phyloP scores from a whole-genome alignment of 2,888 invertebrate species.

The Chalcis sispes region DNA sequence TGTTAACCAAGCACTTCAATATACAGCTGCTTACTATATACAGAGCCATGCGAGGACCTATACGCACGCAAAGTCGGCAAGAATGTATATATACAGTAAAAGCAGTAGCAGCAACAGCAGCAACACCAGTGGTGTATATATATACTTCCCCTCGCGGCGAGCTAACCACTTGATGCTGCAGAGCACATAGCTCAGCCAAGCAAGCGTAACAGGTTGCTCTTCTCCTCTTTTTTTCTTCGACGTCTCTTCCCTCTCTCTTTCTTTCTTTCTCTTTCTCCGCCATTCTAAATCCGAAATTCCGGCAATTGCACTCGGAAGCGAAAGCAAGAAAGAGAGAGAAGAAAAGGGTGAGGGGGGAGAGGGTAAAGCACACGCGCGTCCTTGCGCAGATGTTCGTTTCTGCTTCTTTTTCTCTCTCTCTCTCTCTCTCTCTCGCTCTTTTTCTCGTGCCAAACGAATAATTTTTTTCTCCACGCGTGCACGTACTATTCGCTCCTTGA shows the following conservation, averaged over 20 bases:
- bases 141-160: slow-evolving; percentile 14
- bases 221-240: no score
- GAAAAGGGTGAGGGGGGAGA: background rate
- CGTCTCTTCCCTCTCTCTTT: slow-evolving; percentile 12
- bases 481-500: no score
- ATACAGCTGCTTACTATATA: background rate
- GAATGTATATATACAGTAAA: background rate
- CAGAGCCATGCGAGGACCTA: background rate
- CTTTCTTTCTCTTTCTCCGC: slow-evolving; percentile 36
- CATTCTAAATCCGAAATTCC: slow-evolving; percentile 54
- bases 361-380: slow-evolving; percentile 9
- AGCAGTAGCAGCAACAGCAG: background rate
- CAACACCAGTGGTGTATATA: background rate
- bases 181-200: background rate
- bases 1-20: no score
- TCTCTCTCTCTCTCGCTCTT: background rate
- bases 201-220: slow-evolving; percentile 47
- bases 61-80: background rate
- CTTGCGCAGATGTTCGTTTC: slow-evolving; percentile 50
- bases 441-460: slow-evolving; percentile 44
- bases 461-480: slow-evolving; percentile 37
- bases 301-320: slow-evolving; percentile 51
- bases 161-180: slow-evolving; percentile 44
- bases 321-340: background rate
- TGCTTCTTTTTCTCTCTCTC: slow-evolving; percentile 15